Conservation (phyloP, 2,113 vertebrate genomes). For the Lates calcarifer region DNA sequence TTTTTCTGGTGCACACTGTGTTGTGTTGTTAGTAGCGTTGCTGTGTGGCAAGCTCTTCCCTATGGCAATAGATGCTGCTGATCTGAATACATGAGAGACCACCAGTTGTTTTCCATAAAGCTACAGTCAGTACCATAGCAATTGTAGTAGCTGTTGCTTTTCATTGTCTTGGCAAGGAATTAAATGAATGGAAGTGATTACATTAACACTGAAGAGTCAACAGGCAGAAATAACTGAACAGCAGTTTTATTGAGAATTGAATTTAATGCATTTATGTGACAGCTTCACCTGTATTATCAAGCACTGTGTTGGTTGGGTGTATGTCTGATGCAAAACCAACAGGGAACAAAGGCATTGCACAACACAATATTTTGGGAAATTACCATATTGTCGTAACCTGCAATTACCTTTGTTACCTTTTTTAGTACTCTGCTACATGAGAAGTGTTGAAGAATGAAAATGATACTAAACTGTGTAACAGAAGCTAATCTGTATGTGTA, state of each 20-base stretch:
- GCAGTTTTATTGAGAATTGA: not conserved
- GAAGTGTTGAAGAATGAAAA: slow-evolving; percentile 7
- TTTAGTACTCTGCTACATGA: not conserved
- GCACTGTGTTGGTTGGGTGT: not conserved
- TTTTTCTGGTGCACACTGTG: not conserved
- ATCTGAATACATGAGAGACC: slow-evolving; percentile 15
- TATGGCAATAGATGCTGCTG: slow-evolving; percentile 27
- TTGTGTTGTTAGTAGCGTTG: slow-evolving; percentile 27
- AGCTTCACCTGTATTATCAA: not conserved
- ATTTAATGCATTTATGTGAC: not conserved
- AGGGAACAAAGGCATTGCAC: too few relatives aligned
- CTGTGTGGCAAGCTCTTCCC: slow-evolving; percentile 2
- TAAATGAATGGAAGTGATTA: not conserved
- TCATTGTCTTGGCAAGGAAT: not conserved
- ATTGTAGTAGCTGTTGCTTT: not conserved
- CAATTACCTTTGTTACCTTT: slow-evolving; percentile 8
- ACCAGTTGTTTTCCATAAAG: slow-evolving; percentile 8
- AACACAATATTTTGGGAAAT: not conserved
- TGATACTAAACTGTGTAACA: slow-evolving; percentile 45
- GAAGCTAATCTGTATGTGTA: slow-evolving; percentile 43
- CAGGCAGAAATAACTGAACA: not conserved
- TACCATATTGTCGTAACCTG: not conserved
- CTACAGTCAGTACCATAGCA: not conserved
- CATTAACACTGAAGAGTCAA: not conserved
- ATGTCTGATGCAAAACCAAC: not conserved